A percentile compares a stretch with the other conserved stretches of the same genome.
These are phyloP conservation scores for Agriopis marginaria DNA, from an alignment of 2,888 invertebrate species.

Conservation along the genomic window DNA sequence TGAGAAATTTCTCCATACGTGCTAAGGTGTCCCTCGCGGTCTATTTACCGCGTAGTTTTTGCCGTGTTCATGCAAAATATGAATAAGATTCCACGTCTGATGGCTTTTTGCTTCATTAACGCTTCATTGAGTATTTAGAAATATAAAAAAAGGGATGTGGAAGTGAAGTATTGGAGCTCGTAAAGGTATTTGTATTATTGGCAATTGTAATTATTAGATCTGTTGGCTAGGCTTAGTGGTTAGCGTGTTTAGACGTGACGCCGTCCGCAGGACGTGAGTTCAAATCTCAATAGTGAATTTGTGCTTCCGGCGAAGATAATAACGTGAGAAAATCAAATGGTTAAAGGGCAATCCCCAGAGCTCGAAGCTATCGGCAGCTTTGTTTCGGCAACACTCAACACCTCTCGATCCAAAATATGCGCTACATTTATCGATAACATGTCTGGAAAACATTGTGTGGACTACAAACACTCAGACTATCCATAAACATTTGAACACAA, in stretches of 20 bases:
- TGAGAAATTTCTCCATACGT: constrained; percentile 31
- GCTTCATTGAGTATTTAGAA: constrained; percentile 26
- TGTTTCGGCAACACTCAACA: too few relatives aligned
- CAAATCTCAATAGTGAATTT: too few relatives aligned
- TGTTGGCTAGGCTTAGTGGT: background rate
- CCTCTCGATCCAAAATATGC: too few relatives aligned
- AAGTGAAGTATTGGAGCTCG: background rate
- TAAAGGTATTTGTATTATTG: background rate
- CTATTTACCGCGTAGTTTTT: constrained; percentile 30
- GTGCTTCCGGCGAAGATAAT: too few relatives aligned
- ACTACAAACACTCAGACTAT: too few relatives aligned
- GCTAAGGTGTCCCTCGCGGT: constrained; percentile 35
- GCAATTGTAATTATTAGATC: background rate
- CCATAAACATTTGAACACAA: background rate
- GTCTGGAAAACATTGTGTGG: too few relatives aligned
- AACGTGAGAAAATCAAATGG: too few relatives aligned
- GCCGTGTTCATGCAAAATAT: constrained; percentile 32
- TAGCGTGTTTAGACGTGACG: background rate
- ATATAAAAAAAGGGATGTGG: constrained; percentile 11
- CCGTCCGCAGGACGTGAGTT: background rate
- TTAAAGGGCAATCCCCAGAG: too few relatives aligned
- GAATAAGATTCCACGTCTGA: constrained; percentile 27
- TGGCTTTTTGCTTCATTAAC: constrained; percentile 18
- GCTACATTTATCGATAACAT: too few relatives aligned
- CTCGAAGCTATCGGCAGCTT: too few relatives aligned